Conservation (phyloP, 2,888 invertebrate species). For the Hydrotaea diabolus region DNA sequence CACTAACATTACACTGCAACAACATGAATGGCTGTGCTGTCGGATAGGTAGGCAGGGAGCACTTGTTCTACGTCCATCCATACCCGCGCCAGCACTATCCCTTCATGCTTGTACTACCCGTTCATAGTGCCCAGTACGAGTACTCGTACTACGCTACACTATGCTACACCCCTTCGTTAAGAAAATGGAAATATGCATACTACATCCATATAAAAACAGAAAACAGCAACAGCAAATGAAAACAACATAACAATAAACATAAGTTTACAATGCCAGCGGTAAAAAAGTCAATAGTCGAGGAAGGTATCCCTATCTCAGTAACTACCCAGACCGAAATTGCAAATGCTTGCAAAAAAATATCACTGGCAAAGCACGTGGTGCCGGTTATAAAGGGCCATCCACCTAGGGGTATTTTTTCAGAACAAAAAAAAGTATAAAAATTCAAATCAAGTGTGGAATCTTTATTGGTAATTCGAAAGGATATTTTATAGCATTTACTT, state of each 20-base stretch:
- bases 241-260: constrained; percentile 50
- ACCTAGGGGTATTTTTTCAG: too few species aligned
- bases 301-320: background rate
- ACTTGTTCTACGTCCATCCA: constrained; percentile 28
- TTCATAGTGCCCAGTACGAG: too few species aligned
- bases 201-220: background rate
- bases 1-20: background rate
- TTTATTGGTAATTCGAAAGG: too few species aligned
- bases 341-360: too few species aligned
- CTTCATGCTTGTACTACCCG: background rate
- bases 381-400: too few species aligned
- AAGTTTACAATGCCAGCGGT: constrained; percentile 54
- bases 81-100: background rate
- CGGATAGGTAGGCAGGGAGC: background rate
- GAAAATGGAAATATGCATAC: constrained; percentile 5
- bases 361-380: too few species aligned
- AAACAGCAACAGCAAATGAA: constrained; percentile 37
- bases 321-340: too few species aligned
- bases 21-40: constrained; percentile 35
- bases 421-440: too few species aligned
- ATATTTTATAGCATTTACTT: too few species aligned
- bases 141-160: too few species aligned
- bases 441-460: too few species aligned
- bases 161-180: constrained; percentile 25
- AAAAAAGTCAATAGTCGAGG: constrained; percentile 32